These are phyloP conservation scores for Vidua chalybeata DNA, from an alignment of 2,113 vertebrate genomes.

Conservation along the genomic window DNA sequence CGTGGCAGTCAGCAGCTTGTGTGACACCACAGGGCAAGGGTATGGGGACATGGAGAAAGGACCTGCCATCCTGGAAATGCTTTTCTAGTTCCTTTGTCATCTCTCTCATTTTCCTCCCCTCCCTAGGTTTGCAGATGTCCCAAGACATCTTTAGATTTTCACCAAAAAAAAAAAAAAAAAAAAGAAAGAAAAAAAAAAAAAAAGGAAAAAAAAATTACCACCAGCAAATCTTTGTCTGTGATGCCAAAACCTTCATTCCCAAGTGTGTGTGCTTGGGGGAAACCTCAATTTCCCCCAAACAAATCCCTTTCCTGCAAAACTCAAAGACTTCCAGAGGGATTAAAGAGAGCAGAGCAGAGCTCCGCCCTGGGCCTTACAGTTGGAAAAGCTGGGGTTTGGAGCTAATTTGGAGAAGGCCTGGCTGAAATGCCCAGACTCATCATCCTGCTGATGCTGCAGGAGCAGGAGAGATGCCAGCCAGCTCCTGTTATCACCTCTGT, in stretches of 20 bases:
- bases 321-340: background rate
- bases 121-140: background rate
- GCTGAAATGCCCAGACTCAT: constrained; percentile 10
- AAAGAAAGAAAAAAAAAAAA: background rate
- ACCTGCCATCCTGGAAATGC: background rate
- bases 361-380: background rate
- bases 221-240: background rate
- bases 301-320: background rate
- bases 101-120: background rate
- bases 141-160: background rate
- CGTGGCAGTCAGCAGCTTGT: accelerated
- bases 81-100: background rate
- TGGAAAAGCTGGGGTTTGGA: background rate
- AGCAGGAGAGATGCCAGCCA: constrained; percentile 49
- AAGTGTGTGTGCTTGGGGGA: accelerated
- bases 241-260: background rate
- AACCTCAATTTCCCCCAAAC: background rate
- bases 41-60: background rate
- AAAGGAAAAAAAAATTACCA: background rate
- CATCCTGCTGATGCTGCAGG: constrained; percentile 52
- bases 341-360: background rate
- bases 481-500: constrained; percentile 61
- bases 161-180: background rate
- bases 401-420: constrained; percentile 30
- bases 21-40: background rate